Evolutionary conservation across 2,888 invertebrate genomes (phyloP).

Genomic region (Rotaria macrura): DNA sequence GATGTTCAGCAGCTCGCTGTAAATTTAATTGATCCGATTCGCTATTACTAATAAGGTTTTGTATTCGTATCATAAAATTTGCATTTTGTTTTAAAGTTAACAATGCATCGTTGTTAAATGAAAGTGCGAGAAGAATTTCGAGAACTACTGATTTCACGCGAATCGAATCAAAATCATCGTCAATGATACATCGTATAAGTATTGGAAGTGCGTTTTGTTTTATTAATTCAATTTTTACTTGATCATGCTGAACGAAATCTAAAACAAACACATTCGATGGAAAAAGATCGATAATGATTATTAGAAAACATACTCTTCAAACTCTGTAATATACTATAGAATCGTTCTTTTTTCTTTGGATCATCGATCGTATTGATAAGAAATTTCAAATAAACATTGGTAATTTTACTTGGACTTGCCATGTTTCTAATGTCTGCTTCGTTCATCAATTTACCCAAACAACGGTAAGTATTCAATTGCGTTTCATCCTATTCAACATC

Average conservation of each 20-base stretch:
- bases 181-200: neutral
- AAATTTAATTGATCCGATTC: neutral
- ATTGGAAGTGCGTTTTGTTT: neutral
- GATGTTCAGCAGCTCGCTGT: neutral
- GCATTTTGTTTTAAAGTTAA: neutral
- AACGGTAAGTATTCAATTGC: neutral
- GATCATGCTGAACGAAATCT: slow-evolving; percentile 2
- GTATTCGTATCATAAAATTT: neutral
- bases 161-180: neutral
- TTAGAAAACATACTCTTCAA: neutral
- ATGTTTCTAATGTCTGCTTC: neutral
- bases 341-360: neutral
- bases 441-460: neutral
- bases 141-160: neutral
- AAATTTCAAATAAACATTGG: neutral
- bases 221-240: neutral
- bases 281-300: neutral
- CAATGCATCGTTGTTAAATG: neutral
- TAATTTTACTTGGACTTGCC: neutral
- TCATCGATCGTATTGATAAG: neutral
- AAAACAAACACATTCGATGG: neutral
- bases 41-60: neutral
- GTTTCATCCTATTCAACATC: neutral
- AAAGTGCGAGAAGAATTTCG: neutral
- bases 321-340: neutral